A percentile compares a stretch with the other conserved stretches of the same genome.
Conservation (phyloP, 2,797 vertebrate species). For the Sandelia bainsii region DNA sequence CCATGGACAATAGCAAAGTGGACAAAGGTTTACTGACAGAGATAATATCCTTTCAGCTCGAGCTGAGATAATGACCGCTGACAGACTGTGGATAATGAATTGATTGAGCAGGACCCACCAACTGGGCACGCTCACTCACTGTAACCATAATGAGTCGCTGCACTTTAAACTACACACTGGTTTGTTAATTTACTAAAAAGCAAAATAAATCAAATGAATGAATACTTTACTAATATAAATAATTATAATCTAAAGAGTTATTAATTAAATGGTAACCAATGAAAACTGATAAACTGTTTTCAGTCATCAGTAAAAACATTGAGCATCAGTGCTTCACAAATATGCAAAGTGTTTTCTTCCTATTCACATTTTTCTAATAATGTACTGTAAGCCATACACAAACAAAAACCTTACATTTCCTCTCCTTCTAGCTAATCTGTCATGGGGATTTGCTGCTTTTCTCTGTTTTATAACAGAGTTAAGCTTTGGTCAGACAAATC, state of each 20-base stretch:
- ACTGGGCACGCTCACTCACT: slow-evolving; percentile 6
- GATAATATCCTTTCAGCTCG: slow-evolving; percentile 23
- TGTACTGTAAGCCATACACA: too few species aligned
- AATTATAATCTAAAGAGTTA: too few species aligned
- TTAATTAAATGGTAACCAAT: not conserved
- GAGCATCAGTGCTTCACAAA: too few species aligned
- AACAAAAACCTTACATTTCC: too few species aligned
- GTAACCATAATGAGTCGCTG: not conserved
- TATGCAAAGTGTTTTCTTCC: too few species aligned
- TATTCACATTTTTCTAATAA: too few species aligned
- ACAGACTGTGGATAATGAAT: slow-evolving; percentile 47
- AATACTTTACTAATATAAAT: not conserved
- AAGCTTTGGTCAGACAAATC: too few species aligned
- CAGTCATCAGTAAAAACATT: not conserved
- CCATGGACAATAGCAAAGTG: not conserved
- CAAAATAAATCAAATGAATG: not conserved
- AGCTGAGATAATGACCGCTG: slow-evolving; percentile 28
- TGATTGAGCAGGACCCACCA: slow-evolving; percentile 33
- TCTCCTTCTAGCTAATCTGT: too few species aligned
- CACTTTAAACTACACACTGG: not conserved
- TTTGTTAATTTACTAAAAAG: not conserved
- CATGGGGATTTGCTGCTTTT: too few species aligned
- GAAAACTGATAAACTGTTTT: not conserved
- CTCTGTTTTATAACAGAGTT: too few species aligned
- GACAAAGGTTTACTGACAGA: not conserved